Conservation (phyloP, 2,888 invertebrate genomes). For the Oegoconia quadripuncta region DNA sequence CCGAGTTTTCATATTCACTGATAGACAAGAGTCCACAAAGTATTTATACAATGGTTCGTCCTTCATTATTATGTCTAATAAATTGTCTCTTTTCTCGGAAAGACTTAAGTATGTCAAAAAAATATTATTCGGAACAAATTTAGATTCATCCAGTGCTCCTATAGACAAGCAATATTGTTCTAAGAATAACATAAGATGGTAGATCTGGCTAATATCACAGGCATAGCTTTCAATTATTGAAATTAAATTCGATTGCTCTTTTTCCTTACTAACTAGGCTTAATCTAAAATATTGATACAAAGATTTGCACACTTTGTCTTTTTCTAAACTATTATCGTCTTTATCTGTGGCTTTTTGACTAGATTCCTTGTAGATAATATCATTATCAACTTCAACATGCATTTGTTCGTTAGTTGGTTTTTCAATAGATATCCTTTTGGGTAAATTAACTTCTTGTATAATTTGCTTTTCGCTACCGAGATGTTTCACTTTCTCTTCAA, state of each 20-base stretch:
- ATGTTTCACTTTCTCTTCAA: constrained; percentile 72
- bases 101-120: constrained; percentile 61
- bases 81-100: constrained; percentile 38
- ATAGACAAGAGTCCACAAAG: constrained; percentile 79
- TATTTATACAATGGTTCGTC: constrained; percentile 69
- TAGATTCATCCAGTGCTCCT: constrained; percentile 56
- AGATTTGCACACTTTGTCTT: constrained; percentile 53
- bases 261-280: constrained; percentile 62
- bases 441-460: constrained; percentile 28
- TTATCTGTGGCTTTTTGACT: constrained; percentile 61
- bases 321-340: constrained; percentile 50
- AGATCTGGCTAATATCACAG: constrained; percentile 72
- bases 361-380: constrained; percentile 69
- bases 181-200: constrained; percentile 56
- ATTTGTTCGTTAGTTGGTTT: constrained; percentile 26
- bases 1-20: constrained; percentile 68
- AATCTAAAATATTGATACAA: constrained; percentile 69
- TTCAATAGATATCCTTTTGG: constrained; percentile 38
- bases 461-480: constrained; percentile 39
- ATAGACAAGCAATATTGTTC: constrained; percentile 65
- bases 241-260: constrained; percentile 62
- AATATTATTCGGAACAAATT: constrained; percentile 59
- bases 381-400: constrained; percentile 37
- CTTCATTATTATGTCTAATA: constrained; percentile 51
- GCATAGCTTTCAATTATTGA: constrained; percentile 55